Conservation (phyloP, 2,113 vertebrate species). For the Aythya baeri region DNA sequence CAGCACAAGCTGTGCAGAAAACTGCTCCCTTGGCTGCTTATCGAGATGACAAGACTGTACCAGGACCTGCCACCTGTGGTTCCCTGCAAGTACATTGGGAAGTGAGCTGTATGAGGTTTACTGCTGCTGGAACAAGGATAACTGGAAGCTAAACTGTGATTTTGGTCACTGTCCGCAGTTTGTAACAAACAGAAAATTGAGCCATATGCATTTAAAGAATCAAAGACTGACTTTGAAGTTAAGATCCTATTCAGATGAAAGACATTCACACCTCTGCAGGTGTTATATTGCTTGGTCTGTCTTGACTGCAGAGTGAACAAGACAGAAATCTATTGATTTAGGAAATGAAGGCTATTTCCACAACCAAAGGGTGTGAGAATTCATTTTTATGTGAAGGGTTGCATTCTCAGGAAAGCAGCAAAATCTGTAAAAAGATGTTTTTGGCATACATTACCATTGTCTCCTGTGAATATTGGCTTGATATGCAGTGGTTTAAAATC, state of each 20-base stretch:
- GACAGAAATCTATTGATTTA: neutral
- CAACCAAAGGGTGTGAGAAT: neutral
- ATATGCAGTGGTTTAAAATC: conserved; percentile 12
- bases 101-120: neutral
- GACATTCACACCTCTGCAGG: neutral
- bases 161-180: neutral
- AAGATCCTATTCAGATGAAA: neutral
- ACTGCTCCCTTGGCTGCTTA: neutral
- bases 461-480: neutral
- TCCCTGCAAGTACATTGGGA: neutral
- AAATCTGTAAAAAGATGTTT: conserved; percentile 1
- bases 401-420: neutral
- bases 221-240: neutral
- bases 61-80: neutral
- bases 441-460: neutral
- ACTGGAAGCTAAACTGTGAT: neutral
- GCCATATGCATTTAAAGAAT: neutral
- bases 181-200: neutral
- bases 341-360: neutral
- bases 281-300: neutral
- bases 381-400: neutral
- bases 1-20: neutral
- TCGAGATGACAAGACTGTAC: neutral
- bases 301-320: neutral
- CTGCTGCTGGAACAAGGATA: neutral